phyloP scores from a whole-genome alignment of 2,113 vertebrate genomes.

The Notothenia coriiceps region DNA sequence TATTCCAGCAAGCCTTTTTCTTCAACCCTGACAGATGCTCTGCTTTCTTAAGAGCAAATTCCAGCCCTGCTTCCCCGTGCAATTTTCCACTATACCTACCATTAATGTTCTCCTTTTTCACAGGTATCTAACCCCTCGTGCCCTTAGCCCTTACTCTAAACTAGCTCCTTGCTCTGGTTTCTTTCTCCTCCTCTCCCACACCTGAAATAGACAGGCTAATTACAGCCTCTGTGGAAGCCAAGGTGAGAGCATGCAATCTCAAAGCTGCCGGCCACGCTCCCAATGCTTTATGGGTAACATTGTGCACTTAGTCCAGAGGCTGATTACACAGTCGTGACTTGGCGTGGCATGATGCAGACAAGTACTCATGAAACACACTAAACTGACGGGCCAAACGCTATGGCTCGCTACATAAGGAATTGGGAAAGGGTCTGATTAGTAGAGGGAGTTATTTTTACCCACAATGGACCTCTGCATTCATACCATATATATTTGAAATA shows the following conservation, averaged over 20 bases:
- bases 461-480: neutral
- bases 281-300: conserved; percentile 15
- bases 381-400: conserved; percentile 2
- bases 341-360: conserved; percentile 6
- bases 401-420: neutral
- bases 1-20: conserved; percentile 17
- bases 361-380: conserved; percentile 32
- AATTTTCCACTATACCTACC: conserved; percentile 21
- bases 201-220: conserved; percentile 59
- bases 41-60: conserved; percentile 20
- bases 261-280: neutral
- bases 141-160: conserved; percentile 29
- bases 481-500: neutral
- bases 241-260: conserved; percentile 44
- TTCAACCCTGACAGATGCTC: conserved; percentile 43
- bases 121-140: conserved; percentile 40
- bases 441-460: conserved; percentile 6
- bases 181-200: conserved; percentile 39
- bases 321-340: conserved; percentile 49
- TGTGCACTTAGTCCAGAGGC: conserved; percentile 42
- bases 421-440: neutral
- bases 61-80: neutral
- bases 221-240: conserved; percentile 46
- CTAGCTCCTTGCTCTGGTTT: conserved; percentile 48
- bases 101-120: conserved; percentile 19